These are phyloP conservation scores for Endotricha flammealis DNA, from an alignment of 2,888 invertebrate genomes.

Conservation along the genomic window DNA sequence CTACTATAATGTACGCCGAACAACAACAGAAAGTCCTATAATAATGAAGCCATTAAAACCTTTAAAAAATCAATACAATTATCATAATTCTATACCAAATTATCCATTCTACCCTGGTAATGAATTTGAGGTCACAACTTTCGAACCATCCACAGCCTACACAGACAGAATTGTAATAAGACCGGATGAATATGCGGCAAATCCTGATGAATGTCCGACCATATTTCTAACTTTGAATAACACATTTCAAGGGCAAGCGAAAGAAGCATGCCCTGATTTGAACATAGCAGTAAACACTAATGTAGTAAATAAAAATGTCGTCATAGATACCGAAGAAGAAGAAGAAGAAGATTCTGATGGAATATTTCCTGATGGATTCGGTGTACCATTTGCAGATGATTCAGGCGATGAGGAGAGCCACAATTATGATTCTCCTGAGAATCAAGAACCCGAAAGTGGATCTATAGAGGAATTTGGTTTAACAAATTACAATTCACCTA, in stretches of 20 bases:
- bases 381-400: conserved; percentile 50
- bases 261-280: conserved; percentile 83
- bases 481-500: conserved; percentile 54
- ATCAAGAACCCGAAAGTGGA: conserved; percentile 51
- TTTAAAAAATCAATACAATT: conserved; percentile 40
- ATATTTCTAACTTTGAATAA: conserved; percentile 76
- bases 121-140: conserved; percentile 61
- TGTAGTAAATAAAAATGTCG: conserved; percentile 78
- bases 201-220: conserved; percentile 73
- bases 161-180: conserved; percentile 69
- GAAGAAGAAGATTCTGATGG: conserved; percentile 45
- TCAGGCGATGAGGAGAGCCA: conserved; percentile 46
- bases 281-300: conserved; percentile 85
- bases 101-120: conserved; percentile 39
- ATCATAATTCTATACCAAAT: conserved; percentile 45
- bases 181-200: conserved; percentile 65
- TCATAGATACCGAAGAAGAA: conserved; percentile 65
- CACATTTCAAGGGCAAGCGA: conserved; percentile 75
- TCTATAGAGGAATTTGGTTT: conserved; percentile 54
- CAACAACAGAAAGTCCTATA: conserved; percentile 48
- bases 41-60: conserved; percentile 49
- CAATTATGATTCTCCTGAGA: conserved; percentile 48
- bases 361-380: conserved; percentile 53
- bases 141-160: conserved; percentile 54
- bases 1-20: conserved; percentile 21